Evolutionary conservation across 2,113 vertebrate species (phyloP).

Genomic region (Pelecanus crispus): DNA sequence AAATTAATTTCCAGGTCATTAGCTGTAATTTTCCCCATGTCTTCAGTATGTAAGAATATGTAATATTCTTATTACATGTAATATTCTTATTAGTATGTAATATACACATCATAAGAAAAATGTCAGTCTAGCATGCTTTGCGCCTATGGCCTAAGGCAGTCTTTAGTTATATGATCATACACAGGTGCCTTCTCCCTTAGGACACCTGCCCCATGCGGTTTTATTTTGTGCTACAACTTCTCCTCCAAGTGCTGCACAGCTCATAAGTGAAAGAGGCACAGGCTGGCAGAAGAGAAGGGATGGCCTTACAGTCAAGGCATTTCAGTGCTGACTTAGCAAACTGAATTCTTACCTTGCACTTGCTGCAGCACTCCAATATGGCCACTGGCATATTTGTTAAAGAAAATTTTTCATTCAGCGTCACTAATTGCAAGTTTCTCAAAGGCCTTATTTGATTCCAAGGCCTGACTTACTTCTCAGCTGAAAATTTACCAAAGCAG

Average conservation of each 20-base stretch:
- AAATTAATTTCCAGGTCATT: background rate
- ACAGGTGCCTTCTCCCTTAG: background rate
- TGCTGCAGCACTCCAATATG: background rate
- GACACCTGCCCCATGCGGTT: background rate
- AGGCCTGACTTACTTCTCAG: background rate
- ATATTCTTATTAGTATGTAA: too few species aligned
- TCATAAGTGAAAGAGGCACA: accelerated
- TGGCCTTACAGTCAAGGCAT: background rate
- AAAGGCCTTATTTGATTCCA: background rate
- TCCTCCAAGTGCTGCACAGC: background rate
- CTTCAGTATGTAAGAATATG: background rate
- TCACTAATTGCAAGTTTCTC: background rate
- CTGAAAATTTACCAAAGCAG: background rate
- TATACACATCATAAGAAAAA: background rate
- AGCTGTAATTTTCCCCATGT: background rate
- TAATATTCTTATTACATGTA: too few species aligned
- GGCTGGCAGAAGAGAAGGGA: background rate
- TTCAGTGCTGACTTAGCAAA: background rate
- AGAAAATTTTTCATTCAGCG: background rate
- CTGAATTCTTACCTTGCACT: background rate
- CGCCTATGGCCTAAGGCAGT: background rate
- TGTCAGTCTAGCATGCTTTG: background rate
- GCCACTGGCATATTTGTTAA: background rate
- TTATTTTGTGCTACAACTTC: background rate
- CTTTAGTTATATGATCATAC: background rate